Conservation (phyloP, 2,113 vertebrate genomes). For the Notothenia rossii region DNA sequence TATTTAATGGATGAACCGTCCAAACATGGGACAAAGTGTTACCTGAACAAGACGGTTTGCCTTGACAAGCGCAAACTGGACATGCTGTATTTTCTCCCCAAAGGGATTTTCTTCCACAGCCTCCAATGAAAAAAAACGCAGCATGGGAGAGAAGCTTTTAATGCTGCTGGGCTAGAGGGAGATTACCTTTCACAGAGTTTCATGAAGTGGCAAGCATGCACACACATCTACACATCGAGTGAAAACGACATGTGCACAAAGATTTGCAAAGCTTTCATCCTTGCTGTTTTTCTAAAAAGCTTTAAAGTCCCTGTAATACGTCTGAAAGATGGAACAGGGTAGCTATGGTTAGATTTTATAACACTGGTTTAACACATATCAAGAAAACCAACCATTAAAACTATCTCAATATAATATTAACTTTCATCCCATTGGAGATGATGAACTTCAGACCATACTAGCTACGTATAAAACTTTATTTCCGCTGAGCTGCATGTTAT, state of each 20-base stretch:
- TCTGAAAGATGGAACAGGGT: conserved; percentile 3
- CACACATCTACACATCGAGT: conserved; percentile 22
- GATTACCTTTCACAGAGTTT: conserved; percentile 55
- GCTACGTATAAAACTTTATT: not conserved
- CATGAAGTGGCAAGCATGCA: conserved; percentile 21
- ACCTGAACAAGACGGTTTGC: conserved; percentile 49
- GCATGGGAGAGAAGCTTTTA: conserved; percentile 61
- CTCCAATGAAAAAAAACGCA: conserved; percentile 3
- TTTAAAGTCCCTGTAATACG: not conserved
- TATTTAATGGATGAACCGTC: conserved; percentile 66
- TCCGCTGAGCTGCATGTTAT: conserved; percentile 11
- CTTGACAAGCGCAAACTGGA: conserved; percentile 61
- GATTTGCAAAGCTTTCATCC: conserved; percentile 26
- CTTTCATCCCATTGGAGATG: not conserved
- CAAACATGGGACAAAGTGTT: conserved; percentile 52
- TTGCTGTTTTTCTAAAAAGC: conserved; percentile 7
- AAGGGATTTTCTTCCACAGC: conserved; percentile 64
- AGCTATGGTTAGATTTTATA: not conserved
- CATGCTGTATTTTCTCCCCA: conserved; percentile 57
- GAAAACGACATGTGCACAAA: conserved; percentile 33
- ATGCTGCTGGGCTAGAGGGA: conserved; percentile 42
- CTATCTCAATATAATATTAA: not conserved
- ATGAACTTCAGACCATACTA: conserved; percentile 2
- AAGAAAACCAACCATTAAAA: not conserved
- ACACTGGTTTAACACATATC: not conserved